Conservation (phyloP, 1,140 invertebrate genomes). For the Tigriopus japonicus region DNA sequence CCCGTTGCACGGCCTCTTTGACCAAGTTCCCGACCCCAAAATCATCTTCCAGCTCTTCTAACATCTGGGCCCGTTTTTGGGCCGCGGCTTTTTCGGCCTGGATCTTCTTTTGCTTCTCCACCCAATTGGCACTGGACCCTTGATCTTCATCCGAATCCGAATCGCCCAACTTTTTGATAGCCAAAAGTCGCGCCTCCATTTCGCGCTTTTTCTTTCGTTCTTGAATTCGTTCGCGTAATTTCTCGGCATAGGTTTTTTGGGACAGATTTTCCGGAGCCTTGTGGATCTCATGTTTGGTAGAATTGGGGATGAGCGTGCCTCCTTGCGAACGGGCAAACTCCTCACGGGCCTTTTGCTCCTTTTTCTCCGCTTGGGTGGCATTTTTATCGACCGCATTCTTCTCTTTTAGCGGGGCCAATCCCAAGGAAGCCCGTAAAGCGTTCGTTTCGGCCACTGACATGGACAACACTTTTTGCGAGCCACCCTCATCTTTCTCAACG, state of each 20-base stretch:
- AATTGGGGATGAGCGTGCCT: background rate
- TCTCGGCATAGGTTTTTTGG: slow-evolving; percentile 53
- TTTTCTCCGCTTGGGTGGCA: background rate
- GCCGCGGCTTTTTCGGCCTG: slow-evolving; percentile 66
- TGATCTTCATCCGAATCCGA: slow-evolving; percentile 42
- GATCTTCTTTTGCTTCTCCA: slow-evolving; percentile 52
- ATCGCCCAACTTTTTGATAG: slow-evolving; percentile 48
- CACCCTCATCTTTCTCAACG: background rate
- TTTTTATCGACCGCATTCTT: background rate
- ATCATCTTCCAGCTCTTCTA: slow-evolving; percentile 85
- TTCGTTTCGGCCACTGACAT: background rate
- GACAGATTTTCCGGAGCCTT: slow-evolving; percentile 41
- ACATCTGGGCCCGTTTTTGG: slow-evolving; percentile 64
- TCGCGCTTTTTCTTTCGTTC: slow-evolving; percentile 55
- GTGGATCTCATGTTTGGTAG: background rate
- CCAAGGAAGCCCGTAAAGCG: background rate
- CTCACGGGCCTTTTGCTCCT: background rate
- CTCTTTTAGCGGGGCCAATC: background rate
- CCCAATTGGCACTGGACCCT: slow-evolving; percentile 44
- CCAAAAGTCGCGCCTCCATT: slow-evolving; percentile 47
- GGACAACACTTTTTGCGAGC: background rate
- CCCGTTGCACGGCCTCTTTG: slow-evolving; percentile 47
- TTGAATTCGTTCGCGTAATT: slow-evolving; percentile 57
- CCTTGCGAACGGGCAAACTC: background rate
- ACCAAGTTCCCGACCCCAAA: slow-evolving; percentile 73